phyloP scores from a whole-genome alignment of 2,113 vertebrate genomes.

The Austrofundulus limnaeus region DNA sequence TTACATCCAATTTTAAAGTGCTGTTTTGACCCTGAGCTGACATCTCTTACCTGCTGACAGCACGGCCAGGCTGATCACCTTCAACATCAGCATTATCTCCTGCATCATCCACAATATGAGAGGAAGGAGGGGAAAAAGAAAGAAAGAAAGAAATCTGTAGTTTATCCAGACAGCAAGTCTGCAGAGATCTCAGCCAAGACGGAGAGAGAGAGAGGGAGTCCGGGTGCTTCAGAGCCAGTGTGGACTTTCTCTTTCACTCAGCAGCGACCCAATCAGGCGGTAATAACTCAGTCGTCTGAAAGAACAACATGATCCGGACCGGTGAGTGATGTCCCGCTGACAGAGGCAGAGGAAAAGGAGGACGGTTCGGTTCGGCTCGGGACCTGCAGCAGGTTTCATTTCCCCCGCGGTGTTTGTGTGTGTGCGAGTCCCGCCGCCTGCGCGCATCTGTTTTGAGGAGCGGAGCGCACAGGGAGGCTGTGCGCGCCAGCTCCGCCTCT shows the following conservation, averaged over 20 bases:
- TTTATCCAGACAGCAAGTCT: conserved; percentile 18
- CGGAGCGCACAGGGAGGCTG: conserved; percentile 34
- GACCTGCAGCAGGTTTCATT: conserved; percentile 61
- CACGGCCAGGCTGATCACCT: conserved; percentile 50
- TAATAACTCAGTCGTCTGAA: conserved; percentile 23
- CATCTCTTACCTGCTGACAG: conserved; percentile 71
- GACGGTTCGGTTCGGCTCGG: conserved; percentile 32
- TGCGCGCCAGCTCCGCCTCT: conserved; percentile 65
- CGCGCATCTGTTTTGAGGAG: conserved; percentile 49
- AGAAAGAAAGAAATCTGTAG: background rate
- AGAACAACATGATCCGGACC: conserved; percentile 53
- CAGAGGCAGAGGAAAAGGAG: background rate
- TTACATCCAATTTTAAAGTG: too few species aligned
- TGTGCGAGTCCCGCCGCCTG: conserved; percentile 37
- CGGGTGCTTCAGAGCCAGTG: conserved; percentile 52
- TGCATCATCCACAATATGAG: conserved; percentile 20
- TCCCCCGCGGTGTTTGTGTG: conserved; percentile 47
- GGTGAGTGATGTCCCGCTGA: conserved; percentile 46
- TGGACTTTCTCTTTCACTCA: conserved; percentile 69
- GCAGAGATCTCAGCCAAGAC: conserved; percentile 25
- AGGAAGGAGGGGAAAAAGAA: background rate
- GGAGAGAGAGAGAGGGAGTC: conserved; percentile 8
- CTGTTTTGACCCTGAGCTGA: too few species aligned
- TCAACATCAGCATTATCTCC: conserved; percentile 55
- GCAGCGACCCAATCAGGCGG: conserved; percentile 56